A percentile compares a stretch with the other conserved stretches of the same genome.
Conservation (phyloP, 1,140 invertebrate genomes). For the Homalodisca vitripennis region DNA sequence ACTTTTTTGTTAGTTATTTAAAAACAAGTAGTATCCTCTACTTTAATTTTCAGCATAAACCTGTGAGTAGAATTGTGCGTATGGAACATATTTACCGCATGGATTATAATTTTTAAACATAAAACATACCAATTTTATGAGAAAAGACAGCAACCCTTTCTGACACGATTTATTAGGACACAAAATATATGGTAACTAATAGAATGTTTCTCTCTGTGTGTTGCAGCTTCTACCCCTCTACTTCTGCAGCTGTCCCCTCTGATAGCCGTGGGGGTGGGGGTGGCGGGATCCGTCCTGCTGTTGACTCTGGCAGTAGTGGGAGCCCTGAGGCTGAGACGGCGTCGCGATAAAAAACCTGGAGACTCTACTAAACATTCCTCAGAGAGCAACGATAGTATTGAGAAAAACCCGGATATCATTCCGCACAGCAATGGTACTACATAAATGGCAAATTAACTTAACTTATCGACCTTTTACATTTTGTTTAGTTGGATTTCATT, state of each 20-base stretch:
- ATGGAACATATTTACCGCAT: too few species aligned
- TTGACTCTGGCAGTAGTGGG: slow-evolving; percentile 61
- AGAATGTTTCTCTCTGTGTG: not conserved
- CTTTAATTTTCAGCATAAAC: too few species aligned
- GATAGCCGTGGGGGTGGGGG: slow-evolving; percentile 66
- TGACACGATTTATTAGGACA: too few species aligned
- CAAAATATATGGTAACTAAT: too few species aligned
- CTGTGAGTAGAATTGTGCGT: too few species aligned
- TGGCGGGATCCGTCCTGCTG: slow-evolving; percentile 65
- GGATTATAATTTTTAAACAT: too few species aligned
- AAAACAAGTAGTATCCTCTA: too few species aligned
- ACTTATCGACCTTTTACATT: not conserved
- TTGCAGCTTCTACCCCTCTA: slow-evolving; percentile 7
- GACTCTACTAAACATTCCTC: slow-evolving; percentile 48
- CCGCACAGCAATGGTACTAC: slow-evolving; percentile 63
- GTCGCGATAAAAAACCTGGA: slow-evolving; percentile 24
- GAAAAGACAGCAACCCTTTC: too few species aligned
- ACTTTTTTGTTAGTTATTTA: too few species aligned
- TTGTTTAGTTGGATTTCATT: too few species aligned
- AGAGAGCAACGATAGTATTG: slow-evolving; percentile 62
- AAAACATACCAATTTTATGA: too few species aligned
- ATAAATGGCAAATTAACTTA: not conserved
- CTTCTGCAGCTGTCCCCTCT: slow-evolving; percentile 57
- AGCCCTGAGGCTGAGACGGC: slow-evolving; percentile 44
- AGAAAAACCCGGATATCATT: slow-evolving; percentile 76